Evolutionary conservation across 2,797 vertebrate genomes (phyloP).

Genomic region (Lithobates pipiens): DNA sequence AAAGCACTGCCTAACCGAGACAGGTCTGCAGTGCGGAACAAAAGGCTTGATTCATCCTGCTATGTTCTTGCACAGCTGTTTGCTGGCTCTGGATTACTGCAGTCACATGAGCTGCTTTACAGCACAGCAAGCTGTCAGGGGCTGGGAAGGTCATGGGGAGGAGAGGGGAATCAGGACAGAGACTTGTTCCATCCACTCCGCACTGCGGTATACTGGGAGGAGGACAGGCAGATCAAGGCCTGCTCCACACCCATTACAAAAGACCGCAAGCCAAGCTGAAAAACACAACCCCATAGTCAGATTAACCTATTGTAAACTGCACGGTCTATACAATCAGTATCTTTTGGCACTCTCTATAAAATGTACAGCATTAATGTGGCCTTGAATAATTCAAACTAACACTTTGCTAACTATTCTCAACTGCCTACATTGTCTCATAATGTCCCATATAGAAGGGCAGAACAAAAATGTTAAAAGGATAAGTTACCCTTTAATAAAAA

Average conservation of each 20-base stretch:
- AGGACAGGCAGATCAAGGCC: neutral
- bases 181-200: slow-evolving; percentile 24
- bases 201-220: neutral
- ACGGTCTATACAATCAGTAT: neutral
- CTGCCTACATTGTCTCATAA: too few species aligned
- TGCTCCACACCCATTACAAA: slow-evolving; percentile 49
- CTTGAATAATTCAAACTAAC: too few species aligned
- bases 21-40: slow-evolving; percentile 73
- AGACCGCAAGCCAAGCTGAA: neutral
- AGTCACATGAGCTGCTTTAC: slow-evolving; percentile 80
- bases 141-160: slow-evolving; percentile 79
- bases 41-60: slow-evolving; percentile 79
- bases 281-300: neutral
- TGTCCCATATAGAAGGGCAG: too few species aligned
- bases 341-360: too few species aligned
- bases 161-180: slow-evolving; percentile 61
- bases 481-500: too few species aligned
- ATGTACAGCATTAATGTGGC: too few species aligned
- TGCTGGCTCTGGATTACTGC: slow-evolving; percentile 75
- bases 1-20: neutral
- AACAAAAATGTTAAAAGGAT: too few species aligned
- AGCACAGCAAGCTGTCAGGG: slow-evolving; percentile 81
- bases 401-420: too few species aligned
- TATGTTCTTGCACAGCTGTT: slow-evolving; percentile 78
- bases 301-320: neutral